Percentiles rank a stretch among this genome's conserved stretches.
These are phyloP conservation scores for Amphipoea lucens DNA, from an alignment of 2,888 invertebrate species.

Conservation along the genomic window DNA sequence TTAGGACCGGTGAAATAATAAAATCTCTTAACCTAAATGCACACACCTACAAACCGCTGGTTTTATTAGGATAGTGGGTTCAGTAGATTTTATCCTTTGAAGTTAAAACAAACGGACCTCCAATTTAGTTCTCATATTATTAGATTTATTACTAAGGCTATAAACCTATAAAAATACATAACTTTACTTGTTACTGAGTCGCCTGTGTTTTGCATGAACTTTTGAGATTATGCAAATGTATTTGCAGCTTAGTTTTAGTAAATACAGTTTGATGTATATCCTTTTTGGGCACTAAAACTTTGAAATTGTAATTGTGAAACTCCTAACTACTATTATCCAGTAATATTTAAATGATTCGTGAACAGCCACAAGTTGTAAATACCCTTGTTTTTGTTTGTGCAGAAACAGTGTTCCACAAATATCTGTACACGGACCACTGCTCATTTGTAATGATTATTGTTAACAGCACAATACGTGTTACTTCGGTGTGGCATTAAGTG, in stretches of 20 bases:
- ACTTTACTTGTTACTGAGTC: slow-evolving; percentile 42
- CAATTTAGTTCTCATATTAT: slow-evolving; percentile 23
- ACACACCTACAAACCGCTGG: slow-evolving; percentile 36
- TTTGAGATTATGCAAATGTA: slow-evolving; percentile 58
- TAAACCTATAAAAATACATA: slow-evolving; percentile 38
- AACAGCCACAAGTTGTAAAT: slow-evolving; percentile 50
- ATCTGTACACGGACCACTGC: slow-evolving; percentile 37
- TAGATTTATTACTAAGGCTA: slow-evolving; percentile 19
- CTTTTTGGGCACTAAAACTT: slow-evolving; percentile 53
- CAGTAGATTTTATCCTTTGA: slow-evolving; percentile 33
- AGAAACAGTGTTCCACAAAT: slow-evolving; percentile 51
- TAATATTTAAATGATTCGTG: slow-evolving; percentile 51
- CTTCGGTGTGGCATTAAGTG: slow-evolving; percentile 45
- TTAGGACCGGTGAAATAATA: slow-evolving; percentile 46
- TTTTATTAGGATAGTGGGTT: slow-evolving; percentile 50
- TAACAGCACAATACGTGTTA: slow-evolving; percentile 45
- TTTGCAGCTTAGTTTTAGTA: slow-evolving; percentile 58
- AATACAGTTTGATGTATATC: slow-evolving; percentile 54
- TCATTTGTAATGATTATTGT: slow-evolving; percentile 64
- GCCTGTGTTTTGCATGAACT: slow-evolving; percentile 34
- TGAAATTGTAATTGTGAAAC: slow-evolving; percentile 56
- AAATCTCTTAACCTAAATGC: slow-evolving; percentile 46
- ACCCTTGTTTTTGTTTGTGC: slow-evolving; percentile 45
- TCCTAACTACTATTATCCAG: slow-evolving; percentile 50
- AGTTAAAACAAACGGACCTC: slow-evolving; percentile 30